Percentiles rank a stretch among this genome's conserved stretches.
These are phyloP conservation scores for Podabrus alpinus DNA, from an alignment of 2,888 invertebrate genomes.

Conservation along the genomic window DNA sequence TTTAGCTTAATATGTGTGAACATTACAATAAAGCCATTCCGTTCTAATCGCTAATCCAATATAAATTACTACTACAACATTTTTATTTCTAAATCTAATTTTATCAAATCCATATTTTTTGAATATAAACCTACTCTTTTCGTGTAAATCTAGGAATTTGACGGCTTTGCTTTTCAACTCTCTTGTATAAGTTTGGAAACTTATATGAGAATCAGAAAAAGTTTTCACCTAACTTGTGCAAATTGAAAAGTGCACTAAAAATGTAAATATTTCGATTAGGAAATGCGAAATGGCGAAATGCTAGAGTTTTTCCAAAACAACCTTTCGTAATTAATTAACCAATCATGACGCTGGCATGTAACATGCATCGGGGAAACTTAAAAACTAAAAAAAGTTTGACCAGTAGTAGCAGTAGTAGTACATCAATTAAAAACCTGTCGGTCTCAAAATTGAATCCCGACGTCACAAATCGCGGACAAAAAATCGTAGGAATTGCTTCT, in stretches of 20 bases:
- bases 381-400: background rate
- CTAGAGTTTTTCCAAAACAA: background rate
- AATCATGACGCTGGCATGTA: background rate
- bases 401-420: background rate
- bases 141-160: background rate
- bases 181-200: background rate
- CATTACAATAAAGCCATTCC: background rate
- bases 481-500: background rate
- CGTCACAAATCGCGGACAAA: background rate
- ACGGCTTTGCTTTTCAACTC: background rate
- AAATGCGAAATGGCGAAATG: background rate
- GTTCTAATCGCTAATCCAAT: background rate
- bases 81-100: background rate
- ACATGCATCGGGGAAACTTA: background rate
- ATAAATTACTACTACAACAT: background rate
- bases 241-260: slow-evolving; percentile 4
- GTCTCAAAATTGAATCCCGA: background rate
- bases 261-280: slow-evolving; percentile 3
- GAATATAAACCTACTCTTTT: background rate
- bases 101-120: background rate
- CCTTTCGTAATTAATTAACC: background rate
- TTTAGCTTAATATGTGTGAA: slow-evolving; percentile 14
- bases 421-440: background rate
- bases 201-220: slow-evolving; percentile 2
- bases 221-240: background rate